These are phyloP conservation scores for Drosophila subquinaria DNA, from an alignment of 2,888 invertebrate species.

Conservation along the genomic window DNA sequence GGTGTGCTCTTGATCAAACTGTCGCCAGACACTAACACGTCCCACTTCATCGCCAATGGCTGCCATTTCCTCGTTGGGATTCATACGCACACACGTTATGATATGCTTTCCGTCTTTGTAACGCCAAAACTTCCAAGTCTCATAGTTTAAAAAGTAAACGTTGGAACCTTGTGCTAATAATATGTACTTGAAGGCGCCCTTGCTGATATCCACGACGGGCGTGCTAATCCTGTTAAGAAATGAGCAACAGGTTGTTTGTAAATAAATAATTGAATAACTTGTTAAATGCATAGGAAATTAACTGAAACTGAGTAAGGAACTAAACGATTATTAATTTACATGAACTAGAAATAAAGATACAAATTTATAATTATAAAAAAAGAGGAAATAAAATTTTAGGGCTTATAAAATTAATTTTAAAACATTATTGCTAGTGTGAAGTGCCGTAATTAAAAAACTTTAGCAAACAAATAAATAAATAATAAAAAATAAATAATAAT, in stretches of 20 bases:
- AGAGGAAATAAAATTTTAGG: too few species aligned
- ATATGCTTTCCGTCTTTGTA: constrained; percentile 49
- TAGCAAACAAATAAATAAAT: too few species aligned
- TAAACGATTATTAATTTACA: too few species aligned
- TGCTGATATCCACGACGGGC: constrained; percentile 73
- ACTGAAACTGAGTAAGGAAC: too few species aligned
- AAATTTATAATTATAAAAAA: too few species aligned
- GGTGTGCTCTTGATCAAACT: constrained; percentile 76
- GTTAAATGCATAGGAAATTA: background rate
- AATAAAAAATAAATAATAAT: too few species aligned
- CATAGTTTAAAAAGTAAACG: constrained; percentile 79
- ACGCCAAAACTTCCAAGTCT: constrained; percentile 67
- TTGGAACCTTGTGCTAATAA: constrained; percentile 66
- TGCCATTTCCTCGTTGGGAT: constrained; percentile 88
- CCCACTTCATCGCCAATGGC: constrained; percentile 90
- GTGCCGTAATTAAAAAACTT: too few species aligned
- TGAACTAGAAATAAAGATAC: too few species aligned
- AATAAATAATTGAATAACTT: background rate
- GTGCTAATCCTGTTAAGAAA: constrained; percentile 50
- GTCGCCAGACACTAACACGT: constrained; percentile 88
- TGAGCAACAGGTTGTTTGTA: constrained; percentile 30
- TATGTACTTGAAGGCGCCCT: constrained; percentile 74
- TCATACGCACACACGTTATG: constrained; percentile 89
- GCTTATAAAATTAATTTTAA: too few species aligned
- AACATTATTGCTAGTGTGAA: too few species aligned